phyloP scores from a whole-genome alignment of 2,113 vertebrate species.

The Pelmatolapia mariae region DNA sequence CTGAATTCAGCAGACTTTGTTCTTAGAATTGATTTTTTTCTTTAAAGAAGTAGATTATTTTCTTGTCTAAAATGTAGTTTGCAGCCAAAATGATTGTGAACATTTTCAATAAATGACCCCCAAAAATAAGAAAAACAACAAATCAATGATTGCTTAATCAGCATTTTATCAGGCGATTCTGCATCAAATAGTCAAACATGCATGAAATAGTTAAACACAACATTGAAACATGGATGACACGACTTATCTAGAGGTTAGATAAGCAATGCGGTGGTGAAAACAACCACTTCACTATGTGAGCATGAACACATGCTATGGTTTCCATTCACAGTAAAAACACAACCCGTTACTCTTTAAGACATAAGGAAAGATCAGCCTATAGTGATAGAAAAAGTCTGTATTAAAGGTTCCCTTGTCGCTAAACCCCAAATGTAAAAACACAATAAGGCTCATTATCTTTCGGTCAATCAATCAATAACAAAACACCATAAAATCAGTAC shows the following conservation, averaged over 20 bases:
- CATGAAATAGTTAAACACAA: slow-evolving; percentile 26
- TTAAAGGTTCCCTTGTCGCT: slow-evolving; percentile 10
- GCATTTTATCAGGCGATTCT: slow-evolving; percentile 30
- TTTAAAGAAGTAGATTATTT: neutral
- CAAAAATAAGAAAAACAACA: neutral
- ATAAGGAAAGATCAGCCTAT: neutral
- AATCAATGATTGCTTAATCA: slow-evolving; percentile 1
- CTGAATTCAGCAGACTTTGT: neutral
- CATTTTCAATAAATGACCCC: neutral
- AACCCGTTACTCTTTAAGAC: neutral
- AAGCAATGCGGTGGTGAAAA: slow-evolving; percentile 1
- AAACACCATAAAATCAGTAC: neutral
- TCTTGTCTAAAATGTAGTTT: neutral
- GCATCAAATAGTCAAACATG: slow-evolving; percentile 26
- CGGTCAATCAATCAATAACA: neutral
- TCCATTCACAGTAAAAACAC: slow-evolving; percentile 44
- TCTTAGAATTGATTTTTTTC: neutral
- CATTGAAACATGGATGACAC: slow-evolving; percentile 1
- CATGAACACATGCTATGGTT: neutral
- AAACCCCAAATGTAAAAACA: neutral
- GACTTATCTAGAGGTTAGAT: neutral
- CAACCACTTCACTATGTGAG: neutral
- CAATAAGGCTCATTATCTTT: slow-evolving; percentile 24
- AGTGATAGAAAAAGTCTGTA: neutral
- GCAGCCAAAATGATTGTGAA: neutral